Evolutionary conservation across 2,113 vertebrate genomes (phyloP), one percentile per base, ranked within the genome.

Genomic region (Lagopus leucura): DNA sequence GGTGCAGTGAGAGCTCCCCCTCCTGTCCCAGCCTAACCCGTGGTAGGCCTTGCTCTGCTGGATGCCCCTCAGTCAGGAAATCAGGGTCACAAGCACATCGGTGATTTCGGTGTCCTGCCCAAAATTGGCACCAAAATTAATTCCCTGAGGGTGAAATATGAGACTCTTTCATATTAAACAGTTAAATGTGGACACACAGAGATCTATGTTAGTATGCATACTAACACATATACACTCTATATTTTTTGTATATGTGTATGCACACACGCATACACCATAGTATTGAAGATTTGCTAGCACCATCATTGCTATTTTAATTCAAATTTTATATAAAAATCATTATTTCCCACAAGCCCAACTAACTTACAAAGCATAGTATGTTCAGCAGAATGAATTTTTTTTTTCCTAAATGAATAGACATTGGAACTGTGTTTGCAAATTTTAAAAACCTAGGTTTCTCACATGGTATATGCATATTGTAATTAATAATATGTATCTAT

Each of bases 401-500:
- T 42, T 43, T 43, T 2, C 42, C 42, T 61, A 95, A 96, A 95
- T 90, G 34, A 96, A 94, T 88, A 96, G 52, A 88, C 94, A 96
- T 28, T 92, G 63, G 74, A 89, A 70, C 58, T 95, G 72, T 95
- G 82, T 94, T 97, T 96, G 92, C 84, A 97, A 92, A 90, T 95
- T 78, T 74, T 63, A 93, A 95, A 30, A 36, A 45, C 54, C 64
- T 61, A 94, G 66, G 64, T 64, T 95, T 86, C 86, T 96, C 88
- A 94, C 63, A 40, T 36, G 67, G 65, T 83, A 92, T 40, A 82
- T 47, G 95, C 94, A 90, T 93, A 95, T 93, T 97, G 95, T 93
- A 94, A 95, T 95, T 97, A 96, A 96, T 90, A 97, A 85, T 75
- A 95, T 80, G 43, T 90, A 93, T 91, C 73, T 61, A 95, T 95